Base-by-base conservation (phyloP, 2,113 vertebrate species). In the Oplegnathus fasciatus region DNA sequence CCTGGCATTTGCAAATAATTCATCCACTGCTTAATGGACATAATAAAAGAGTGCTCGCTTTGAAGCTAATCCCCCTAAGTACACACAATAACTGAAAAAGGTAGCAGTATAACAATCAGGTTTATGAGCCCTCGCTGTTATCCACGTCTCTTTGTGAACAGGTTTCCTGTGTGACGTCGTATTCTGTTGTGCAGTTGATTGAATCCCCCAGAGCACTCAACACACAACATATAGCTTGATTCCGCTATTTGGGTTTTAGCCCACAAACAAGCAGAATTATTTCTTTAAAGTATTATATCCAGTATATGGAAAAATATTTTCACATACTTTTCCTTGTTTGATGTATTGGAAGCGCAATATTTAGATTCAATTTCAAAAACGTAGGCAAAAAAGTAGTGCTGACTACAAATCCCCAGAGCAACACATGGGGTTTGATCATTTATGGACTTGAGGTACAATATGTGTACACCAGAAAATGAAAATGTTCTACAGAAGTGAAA, bases 1-100 rank as follows among this genome's bases (percentile, higher is more conserved):
- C 52, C 46, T 88, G 85, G 75, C 83, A 91, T 89, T 88, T 91
- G 83, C 46, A 86, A 86, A 86, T 82, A 82, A 88, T 86, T 82
- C 40, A 82, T 71, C 57, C 6, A 22, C 26, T 20, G 68, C 66
- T 79, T 87, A 70, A 90, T 88, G 77, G 84, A 17, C 46, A n/a
- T 75, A 78, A 85, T 91, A 88, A 89, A 89, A 42, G 60, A 42
- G 37, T 9, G 52, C 42, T 73, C 22, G 34, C 76, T 74, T 86
- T 86, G 74, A 86, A 89, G 75, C 83, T 88, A 89, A 92, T 91
- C 83, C 84, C 58, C 62, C 22, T 82, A 80, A 93, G 89, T 92
- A 88, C 72, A 88, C 81, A 83, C 48, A 81, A 75, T 86, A 88
- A 80, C 52, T 52, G 68, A 71, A 85, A 78, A 67, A 71, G 57